A percentile compares a stretch with the other conserved stretches of the same genome.
Evolutionary conservation across 2,888 invertebrate genomes (phyloP).

Genomic region (Priocnemis perturbator): DNA sequence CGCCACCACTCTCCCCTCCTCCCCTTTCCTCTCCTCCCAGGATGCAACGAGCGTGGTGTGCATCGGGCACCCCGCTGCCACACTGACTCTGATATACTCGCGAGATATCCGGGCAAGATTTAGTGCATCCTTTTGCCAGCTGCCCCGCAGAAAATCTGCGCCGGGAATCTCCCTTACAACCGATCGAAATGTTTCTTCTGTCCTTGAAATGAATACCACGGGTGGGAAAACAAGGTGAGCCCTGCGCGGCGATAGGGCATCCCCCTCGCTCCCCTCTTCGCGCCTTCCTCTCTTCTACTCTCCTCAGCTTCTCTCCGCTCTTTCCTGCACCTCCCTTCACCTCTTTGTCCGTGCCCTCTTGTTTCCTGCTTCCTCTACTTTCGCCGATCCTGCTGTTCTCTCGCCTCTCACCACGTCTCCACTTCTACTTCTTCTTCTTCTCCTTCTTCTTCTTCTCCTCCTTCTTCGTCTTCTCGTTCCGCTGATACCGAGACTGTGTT

Average conservation of each 20-base stretch:
- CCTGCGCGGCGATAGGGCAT: conserved; percentile 47
- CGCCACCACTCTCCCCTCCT: conserved; percentile 17
- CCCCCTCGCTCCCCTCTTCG: conserved; percentile 12
- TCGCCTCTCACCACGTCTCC: neutral
- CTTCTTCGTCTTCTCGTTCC: conserved; percentile 11
- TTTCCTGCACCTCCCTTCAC: conserved; percentile 3
- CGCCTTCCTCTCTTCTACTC: conserved; percentile 4
- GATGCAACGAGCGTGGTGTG: conserved; percentile 36
- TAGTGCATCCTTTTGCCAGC: conserved; percentile 70
- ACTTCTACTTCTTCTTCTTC: neutral
- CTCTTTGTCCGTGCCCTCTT: conserved; percentile 13
- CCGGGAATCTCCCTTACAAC: conserved; percentile 71
- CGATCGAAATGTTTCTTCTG: conserved; percentile 72
- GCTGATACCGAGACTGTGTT: neutral
- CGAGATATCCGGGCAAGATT: conserved; percentile 73
- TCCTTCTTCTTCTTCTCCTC: neutral
- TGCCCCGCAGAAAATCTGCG: conserved; percentile 69
- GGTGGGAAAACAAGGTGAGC: conserved; percentile 65
- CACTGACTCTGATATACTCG: conserved; percentile 73
- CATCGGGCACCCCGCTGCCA: conserved; percentile 72
- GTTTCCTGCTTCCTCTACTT: neutral
- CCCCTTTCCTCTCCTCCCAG: conserved; percentile 20
- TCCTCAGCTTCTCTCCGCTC: conserved; percentile 8
- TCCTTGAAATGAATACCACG: conserved; percentile 72
- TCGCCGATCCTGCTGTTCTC: neutral